These are phyloP conservation scores for Apamea crenata DNA, from an alignment of 2,888 invertebrate genomes.

Conservation along the genomic window DNA sequence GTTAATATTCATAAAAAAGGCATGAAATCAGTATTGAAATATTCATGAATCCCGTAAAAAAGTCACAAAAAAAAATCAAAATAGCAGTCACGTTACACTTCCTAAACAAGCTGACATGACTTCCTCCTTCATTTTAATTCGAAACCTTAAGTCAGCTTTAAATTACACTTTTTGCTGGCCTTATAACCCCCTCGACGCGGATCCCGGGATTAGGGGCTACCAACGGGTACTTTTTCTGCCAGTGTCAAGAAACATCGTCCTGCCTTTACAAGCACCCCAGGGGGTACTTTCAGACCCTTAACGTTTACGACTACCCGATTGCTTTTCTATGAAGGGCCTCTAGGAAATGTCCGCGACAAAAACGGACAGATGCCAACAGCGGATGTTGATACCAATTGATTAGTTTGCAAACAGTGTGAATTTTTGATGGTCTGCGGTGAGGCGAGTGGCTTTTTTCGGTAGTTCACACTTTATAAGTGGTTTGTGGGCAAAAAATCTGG, in stretches of 20 bases:
- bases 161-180: constrained; percentile 89
- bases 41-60: neutral
- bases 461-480: constrained; percentile 74
- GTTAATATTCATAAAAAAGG: neutral
- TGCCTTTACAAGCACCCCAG: constrained; percentile 90
- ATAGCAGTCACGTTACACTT: constrained; percentile 54
- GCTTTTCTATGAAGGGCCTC: constrained; percentile 90
- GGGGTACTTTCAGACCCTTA: constrained; percentile 90
- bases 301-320: constrained; percentile 92
- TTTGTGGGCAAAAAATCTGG: constrained; percentile 57
- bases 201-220: constrained; percentile 86
- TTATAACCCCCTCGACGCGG: constrained; percentile 87
- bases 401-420: constrained; percentile 73
- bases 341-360: constrained; percentile 82
- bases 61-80: constrained; percentile 21
- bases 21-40: neutral
- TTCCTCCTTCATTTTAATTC: constrained; percentile 88
- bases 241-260: constrained; percentile 88
- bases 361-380: constrained; percentile 84
- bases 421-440: constrained; percentile 71
- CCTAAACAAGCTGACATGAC: constrained; percentile 64
- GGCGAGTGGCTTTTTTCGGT: constrained; percentile 65
- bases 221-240: constrained; percentile 86
- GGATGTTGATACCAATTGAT: constrained; percentile 83
- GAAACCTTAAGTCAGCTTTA: constrained; percentile 90